Base-by-base conservation (phyloP, 2,797 vertebrate genomes). In the Pipistrellus pipistrellus region DNA sequence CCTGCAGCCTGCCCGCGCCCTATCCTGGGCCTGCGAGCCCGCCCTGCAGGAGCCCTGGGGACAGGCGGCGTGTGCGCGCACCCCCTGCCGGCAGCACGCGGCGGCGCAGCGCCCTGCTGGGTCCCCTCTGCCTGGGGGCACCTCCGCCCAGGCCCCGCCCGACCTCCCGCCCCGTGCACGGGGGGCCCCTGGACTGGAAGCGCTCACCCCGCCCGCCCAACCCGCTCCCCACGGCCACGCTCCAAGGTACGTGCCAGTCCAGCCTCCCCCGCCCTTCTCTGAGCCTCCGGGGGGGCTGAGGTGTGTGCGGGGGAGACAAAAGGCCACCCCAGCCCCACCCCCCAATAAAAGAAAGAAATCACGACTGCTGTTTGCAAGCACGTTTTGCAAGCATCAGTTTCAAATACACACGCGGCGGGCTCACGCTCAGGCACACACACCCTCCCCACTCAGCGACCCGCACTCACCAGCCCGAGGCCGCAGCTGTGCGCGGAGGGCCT, bases 41-140 rank as follows among this genome's bases (percentile, higher is more conserved):
- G 59, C 72, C n/a, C 48, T 1, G 20, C n/a, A 1, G 0, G 27
- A 57, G 44, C 78, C 23, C 44, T 2, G 62, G 57, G 30, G 75
- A 93, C 96, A 46, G 86, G 95, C 57, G 93, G 98, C 95, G 57
- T 27, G 25, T 6, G 80, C 14, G 62, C 59, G 97, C 94, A 97
- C 98, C 98, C 98, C 98, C 98, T 98, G 97, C 98, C 96, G 98
- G 97, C 81, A 95, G 92, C 77, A 84, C 21, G 59, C 68, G 5
- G 77, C 91, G 94, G 83, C 87, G 94, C 97, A 66, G 53, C 41
- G 69, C 44, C 78, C 89, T 59, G 84, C 88, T 76, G 35, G 27
- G 27, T 17, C 13, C 62, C 62, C 30, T n/a, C 27, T 15, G 62
- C n/a, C 30, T 25, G 3, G 0, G 62, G 62, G 62, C 62, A 1